Evolutionary conservation across 2,113 vertebrate species (phyloP), one percentile per base, ranked within the genome.

Genomic region (Bothrops jararaca): DNA sequence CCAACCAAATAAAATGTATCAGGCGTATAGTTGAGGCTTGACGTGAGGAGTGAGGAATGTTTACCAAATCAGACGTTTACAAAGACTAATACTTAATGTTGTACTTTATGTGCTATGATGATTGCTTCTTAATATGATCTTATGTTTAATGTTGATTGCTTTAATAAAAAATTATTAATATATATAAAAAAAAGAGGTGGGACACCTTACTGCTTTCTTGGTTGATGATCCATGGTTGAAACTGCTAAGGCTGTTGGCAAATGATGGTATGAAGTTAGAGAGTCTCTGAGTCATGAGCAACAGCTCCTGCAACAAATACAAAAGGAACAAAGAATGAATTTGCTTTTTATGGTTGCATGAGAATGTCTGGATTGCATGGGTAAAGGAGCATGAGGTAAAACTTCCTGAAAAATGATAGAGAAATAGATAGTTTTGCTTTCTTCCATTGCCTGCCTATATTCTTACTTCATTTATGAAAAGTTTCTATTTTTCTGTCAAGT

Each of bases 211-310:
- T 56, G 54, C 56, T 91, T 56, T 85, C 39, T 45, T 18, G 88
- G 89, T 34, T 42, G 22, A 2, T 58, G 92, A 90, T 85, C 95
- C 69, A 52, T 3, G 34, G 53, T 54, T 90, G 88, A 92, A 93
- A 95, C 0, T 0, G 0, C 92, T 88, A n/a, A 18, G 90, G 0
- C 92, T n/a, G 29, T 90, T 74, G 50, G 52, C 58, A 88, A 92
- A 87, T 3, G 48, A 0, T 95, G 64, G 92, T 93, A 93, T 92
- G 86, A 74, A 95, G 87, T 90, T 86, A 48, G 13, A n/a, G 86
- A 60, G 80, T 91, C 4, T 48, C 58, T 93, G 90, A 92, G 87
- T 89, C 91, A 92, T 23, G 52, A 88, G 60, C 34, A 54, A 89
- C 29, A 69, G 87, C 23, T 92, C 39, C 3, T n/a, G 89, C 94